Evolutionary conservation across 92 coral and sea anemone species (phyloP).

Genomic region (Phenganax subtilis): DNA sequence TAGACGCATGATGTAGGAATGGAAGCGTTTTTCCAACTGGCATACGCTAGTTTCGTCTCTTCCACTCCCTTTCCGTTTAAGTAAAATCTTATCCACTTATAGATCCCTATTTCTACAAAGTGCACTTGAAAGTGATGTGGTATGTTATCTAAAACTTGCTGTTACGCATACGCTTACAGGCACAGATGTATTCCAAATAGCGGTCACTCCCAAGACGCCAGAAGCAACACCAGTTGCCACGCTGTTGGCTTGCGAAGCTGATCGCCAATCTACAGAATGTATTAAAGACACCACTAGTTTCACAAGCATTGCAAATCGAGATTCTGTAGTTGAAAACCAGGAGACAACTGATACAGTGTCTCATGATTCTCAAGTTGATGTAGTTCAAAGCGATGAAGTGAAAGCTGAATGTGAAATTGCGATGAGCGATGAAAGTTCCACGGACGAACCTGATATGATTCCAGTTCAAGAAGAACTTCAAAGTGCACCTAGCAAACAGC

Average conservation of each 20-base stretch:
- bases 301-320: not conserved
- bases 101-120: no score
- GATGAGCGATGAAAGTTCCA: constrained; percentile 15
- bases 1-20: no score
- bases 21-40: no score
- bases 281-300: not conserved
- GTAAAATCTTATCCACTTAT: no score
- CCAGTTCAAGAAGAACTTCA: constrained; percentile 12
- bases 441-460: constrained; percentile 9
- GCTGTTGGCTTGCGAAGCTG: not conserved
- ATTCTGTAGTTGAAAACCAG: not conserved
- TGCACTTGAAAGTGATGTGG: no score
- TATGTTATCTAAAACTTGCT: not conserved
- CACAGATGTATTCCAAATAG: constrained; percentile 17
- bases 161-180: not conserved
- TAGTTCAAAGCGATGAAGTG: not conserved
- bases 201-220: constrained; percentile 24
- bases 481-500: constrained; percentile 44
- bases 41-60: no score
- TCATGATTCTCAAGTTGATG: not conserved
- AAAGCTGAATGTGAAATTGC: constrained; percentile 13
- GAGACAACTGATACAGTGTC: not conserved
- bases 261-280: not conserved
- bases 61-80: no score
- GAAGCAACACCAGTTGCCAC: not conserved